Base-by-base conservation (phyloP, 2,113 vertebrate species). In the Coptodon rendalli region DNA sequence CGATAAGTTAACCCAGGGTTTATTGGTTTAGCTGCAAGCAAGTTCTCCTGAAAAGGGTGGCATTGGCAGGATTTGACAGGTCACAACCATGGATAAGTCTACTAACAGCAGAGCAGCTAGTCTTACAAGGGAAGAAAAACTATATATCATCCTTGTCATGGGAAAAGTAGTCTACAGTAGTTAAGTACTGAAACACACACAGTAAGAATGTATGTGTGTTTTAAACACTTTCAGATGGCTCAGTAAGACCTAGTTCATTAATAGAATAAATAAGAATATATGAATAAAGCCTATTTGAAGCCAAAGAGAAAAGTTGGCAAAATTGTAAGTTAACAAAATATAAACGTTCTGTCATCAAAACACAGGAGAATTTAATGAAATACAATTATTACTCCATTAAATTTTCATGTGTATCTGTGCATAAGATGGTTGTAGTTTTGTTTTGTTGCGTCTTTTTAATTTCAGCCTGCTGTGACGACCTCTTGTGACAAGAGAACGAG, bases 201-300 rank as follows among this genome's bases (percentile, higher is more conserved):
- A 68, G 19, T 40, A 40, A 40, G n/a, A 68, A 68, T 40, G 11
- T 68, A 38, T 40, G 19, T 68, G 0, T 40, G 5, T 40, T 40
- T 40, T 68, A 40, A 68, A 22, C 36, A 73, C 66, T 73, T 73
- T 45, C 34, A 38, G 19, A 38, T 66, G 61, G 66, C 22, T 27
- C 22, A 27, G 38, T 45, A 73, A 73, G 22, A 27, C 3, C 1
- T 9, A 45, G 22, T 27, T 10, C 9, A 17, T 27, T 45, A 45
- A 73, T 73, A 11, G 38, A 45, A 73, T 27, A 27, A 68, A 40
- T 68, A 40, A 11, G 19, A 40, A 68, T 71, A 73, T 27, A 73
- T 45, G 22, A 73, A 45, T 73, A 40, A 40, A 40, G 12, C 38
- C 22, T 73, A 14, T 45, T 73, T 73, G 24, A 56, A 53, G 50